Percentiles rank a stretch among this genome's conserved stretches.
phyloP scores from a whole-genome alignment of 35 echinoderm and acorn worm genomes.

The Eucidaris tribuloides region DNA sequence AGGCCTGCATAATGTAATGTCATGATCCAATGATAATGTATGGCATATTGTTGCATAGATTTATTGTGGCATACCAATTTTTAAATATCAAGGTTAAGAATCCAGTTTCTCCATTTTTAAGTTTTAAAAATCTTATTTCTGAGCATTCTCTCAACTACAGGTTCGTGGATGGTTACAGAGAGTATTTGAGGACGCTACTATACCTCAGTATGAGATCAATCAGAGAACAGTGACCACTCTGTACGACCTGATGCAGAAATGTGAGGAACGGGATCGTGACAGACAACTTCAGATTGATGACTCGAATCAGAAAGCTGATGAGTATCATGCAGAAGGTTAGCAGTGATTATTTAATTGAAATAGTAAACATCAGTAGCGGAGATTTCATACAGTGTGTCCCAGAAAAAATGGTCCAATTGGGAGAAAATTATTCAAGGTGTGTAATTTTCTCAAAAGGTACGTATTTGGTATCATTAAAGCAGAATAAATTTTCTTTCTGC shows the following conservation, averaged over 20 bases:
- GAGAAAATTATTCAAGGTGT: too few relatives aligned
- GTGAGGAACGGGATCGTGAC: slow-evolving; percentile 73
- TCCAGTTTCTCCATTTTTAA: not conserved
- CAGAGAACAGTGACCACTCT: slow-evolving; percentile 64
- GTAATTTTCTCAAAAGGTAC: too few relatives aligned
- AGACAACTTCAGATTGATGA: slow-evolving; percentile 72
- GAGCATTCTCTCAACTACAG: slow-evolving; percentile 11
- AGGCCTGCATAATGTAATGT: too few relatives aligned
- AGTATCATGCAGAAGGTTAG: slow-evolving; percentile 91
- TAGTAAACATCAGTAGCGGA: too few relatives aligned
- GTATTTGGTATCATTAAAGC: too few relatives aligned
- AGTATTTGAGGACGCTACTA: slow-evolving; percentile 54
- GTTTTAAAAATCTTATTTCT: not conserved
- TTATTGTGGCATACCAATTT: too few relatives aligned
- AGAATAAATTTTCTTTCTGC: too few relatives aligned
- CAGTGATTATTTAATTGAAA: too few relatives aligned
- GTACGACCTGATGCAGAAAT: slow-evolving; percentile 69
- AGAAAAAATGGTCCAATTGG: too few relatives aligned
- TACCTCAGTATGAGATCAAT: slow-evolving; percentile 98
- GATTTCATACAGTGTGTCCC: too few relatives aligned
- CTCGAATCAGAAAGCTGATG: slow-evolving; percentile 70
- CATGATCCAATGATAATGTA: too few relatives aligned
- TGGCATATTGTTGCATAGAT: too few relatives aligned
- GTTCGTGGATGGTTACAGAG: slow-evolving; percentile 82
- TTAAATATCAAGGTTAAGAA: not conserved